Evolutionary conservation across 92 coral and sea anemone genomes (phyloP).

Genomic region (Epizoanthus fatuus): DNA sequence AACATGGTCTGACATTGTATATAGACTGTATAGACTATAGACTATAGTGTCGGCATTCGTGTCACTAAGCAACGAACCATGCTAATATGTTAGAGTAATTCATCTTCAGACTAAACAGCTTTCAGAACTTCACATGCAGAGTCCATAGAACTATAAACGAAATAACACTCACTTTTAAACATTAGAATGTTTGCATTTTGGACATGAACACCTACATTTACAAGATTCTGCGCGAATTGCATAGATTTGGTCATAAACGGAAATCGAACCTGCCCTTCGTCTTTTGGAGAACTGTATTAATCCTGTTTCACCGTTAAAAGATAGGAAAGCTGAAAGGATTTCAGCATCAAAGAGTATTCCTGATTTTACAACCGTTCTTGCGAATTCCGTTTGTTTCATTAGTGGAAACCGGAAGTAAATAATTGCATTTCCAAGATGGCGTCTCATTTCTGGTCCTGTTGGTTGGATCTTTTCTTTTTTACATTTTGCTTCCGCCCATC

Average conservation of each 20-base stretch:
- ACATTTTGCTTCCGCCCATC: constrained; percentile 64
- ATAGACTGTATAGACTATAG: too few relatives aligned
- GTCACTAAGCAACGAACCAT: too few relatives aligned
- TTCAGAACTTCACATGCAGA: too few relatives aligned
- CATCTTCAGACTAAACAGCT: too few relatives aligned
- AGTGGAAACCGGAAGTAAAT: constrained; percentile 48
- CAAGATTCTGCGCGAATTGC: constrained; percentile 17
- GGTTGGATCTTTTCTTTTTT: neutral
- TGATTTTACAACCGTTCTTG: constrained; percentile 12
- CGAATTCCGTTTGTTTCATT: constrained; percentile 36
- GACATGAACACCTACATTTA: constrained; percentile 8
- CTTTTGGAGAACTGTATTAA: constrained; percentile 19
- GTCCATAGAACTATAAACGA: too few relatives aligned
- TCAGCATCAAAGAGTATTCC: constrained; percentile 29
- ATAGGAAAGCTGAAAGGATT: constrained; percentile 18
- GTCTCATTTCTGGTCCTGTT: constrained; percentile 57
- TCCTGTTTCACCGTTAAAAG: constrained; percentile 30
- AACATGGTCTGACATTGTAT: too few relatives aligned
- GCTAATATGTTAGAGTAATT: too few relatives aligned
- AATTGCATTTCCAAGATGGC: constrained; percentile 60
- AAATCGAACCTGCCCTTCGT: constrained; percentile 27
- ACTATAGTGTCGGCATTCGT: too few relatives aligned
- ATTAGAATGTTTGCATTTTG: constrained; percentile 10
- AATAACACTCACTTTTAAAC: neutral
- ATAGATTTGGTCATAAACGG: constrained; percentile 25